phyloP scores from a whole-genome alignment of 2,888 invertebrate species.

The Stenotaenia linearis region DNA sequence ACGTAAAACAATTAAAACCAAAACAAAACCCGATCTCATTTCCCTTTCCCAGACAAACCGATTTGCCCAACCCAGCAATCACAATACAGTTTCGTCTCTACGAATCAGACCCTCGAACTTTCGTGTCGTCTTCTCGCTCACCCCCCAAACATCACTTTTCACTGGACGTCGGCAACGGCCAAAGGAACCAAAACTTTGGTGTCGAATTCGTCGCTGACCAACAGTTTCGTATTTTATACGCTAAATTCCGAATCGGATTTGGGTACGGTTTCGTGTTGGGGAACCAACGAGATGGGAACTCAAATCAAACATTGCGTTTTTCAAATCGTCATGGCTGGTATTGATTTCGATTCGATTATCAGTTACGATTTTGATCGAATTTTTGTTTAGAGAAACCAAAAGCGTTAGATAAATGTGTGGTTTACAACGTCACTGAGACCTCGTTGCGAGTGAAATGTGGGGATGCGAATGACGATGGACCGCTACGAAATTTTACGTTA shows the following conservation, averaged over 20 bases:
- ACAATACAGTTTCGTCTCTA: background rate
- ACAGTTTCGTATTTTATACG: conserved; percentile 39
- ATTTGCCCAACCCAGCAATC: background rate
- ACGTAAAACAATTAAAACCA: background rate
- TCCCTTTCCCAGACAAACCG: background rate
- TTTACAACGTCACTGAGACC: background rate
- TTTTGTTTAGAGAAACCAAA: background rate
- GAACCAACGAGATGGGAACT: conserved; percentile 39
- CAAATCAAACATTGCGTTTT: conserved; percentile 40
- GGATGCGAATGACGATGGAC: background rate
- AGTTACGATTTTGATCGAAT: background rate
- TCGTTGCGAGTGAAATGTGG: background rate
- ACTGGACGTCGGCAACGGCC: background rate
- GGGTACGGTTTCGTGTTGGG: conserved; percentile 41
- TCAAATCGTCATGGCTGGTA: conserved; percentile 40
- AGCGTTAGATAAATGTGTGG: background rate
- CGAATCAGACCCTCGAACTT: background rate
- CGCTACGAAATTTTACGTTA: background rate
- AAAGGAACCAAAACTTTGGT: background rate
- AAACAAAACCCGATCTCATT: background rate
- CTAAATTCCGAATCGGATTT: conserved; percentile 41
- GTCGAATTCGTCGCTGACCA: conserved; percentile 31
- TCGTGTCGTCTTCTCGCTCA: background rate
- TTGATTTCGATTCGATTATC: background rate
- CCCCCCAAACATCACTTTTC: background rate